A percentile compares a stretch with the other conserved stretches of the same genome.
phyloP scores from a whole-genome alignment of 2,888 invertebrate genomes.

The Ectropis crepuscularia region DNA sequence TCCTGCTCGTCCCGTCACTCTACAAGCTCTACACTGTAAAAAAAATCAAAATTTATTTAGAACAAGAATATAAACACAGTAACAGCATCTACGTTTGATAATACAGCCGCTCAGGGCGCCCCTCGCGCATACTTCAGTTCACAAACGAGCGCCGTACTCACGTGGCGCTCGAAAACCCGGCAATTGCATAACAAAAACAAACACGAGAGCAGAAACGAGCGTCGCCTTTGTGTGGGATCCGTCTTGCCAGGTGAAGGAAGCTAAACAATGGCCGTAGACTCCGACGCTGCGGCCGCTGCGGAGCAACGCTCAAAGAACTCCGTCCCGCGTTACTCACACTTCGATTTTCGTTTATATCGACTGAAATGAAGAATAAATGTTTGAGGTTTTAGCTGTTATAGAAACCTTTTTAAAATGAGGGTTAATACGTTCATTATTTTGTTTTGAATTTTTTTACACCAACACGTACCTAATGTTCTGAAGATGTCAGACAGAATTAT shows the following conservation, averaged over 20 bases:
- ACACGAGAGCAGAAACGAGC: constrained; percentile 76
- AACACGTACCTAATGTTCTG: too few species aligned
- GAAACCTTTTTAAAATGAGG: too few species aligned
- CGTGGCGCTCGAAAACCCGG: constrained; percentile 74
- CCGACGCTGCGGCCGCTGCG: constrained; percentile 58
- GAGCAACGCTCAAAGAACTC: constrained; percentile 3
- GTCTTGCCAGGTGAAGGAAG: constrained; percentile 80
- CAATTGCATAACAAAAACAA: constrained; percentile 82
- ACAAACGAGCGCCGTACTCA: constrained; percentile 71
- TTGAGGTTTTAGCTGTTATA: too few species aligned
- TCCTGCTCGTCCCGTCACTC: too few species aligned
- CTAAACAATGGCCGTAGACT: constrained; percentile 78
- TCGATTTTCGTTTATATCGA: neutral
- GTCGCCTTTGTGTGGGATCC: constrained; percentile 76
- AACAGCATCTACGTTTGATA: constrained; percentile 36
- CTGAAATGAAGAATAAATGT: neutral
- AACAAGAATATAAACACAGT: neutral
- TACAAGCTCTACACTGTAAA: too few species aligned
- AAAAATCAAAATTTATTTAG: too few species aligned
- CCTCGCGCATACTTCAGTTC: constrained; percentile 61
- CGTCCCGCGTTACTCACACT: constrained; percentile 7
- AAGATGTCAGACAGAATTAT: too few species aligned
- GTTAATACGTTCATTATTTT: too few species aligned
- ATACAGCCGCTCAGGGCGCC: constrained; percentile 34
- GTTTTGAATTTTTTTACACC: too few species aligned